phyloP scores from a whole-genome alignment of 2,113 vertebrate species.

The Corapipo altera region DNA sequence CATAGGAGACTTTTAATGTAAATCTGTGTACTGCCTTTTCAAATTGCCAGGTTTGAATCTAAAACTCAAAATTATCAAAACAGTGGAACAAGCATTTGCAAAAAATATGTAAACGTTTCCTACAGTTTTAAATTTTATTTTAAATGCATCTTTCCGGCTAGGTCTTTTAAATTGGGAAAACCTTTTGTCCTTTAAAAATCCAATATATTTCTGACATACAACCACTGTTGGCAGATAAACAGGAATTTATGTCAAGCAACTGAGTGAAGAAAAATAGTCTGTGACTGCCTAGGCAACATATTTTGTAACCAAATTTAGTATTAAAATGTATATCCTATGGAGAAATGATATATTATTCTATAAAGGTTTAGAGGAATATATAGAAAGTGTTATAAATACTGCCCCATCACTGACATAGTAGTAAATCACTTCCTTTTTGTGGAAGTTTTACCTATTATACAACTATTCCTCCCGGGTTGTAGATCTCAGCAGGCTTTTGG shows the following conservation, averaged over 20 bases:
- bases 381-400: constrained; percentile 39
- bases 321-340: constrained; percentile 45
- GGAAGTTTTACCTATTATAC: neutral
- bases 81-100: neutral
- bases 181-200: constrained; percentile 53
- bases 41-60: neutral
- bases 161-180: neutral
- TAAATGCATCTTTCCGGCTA: neutral
- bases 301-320: constrained; percentile 48
- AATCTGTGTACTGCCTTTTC: neutral
- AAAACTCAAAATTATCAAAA: neutral
- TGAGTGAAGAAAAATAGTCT: constrained; percentile 9
- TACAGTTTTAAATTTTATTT: neutral
- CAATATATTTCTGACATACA: constrained; percentile 34
- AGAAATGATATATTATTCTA: constrained; percentile 46
- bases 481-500: neutral
- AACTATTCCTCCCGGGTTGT: neutral
- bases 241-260: constrained; percentile 50
- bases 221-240: constrained; percentile 32
- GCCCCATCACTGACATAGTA: constrained; percentile 1
- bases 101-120: neutral
- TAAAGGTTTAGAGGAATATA: constrained; percentile 48
- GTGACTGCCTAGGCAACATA: constrained; percentile 12
- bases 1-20: neutral
- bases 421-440: constrained; percentile 54